These are phyloP conservation scores for Macropodus opercularis DNA, from an alignment of 2,797 vertebrate genomes.

Conservation along the genomic window DNA sequence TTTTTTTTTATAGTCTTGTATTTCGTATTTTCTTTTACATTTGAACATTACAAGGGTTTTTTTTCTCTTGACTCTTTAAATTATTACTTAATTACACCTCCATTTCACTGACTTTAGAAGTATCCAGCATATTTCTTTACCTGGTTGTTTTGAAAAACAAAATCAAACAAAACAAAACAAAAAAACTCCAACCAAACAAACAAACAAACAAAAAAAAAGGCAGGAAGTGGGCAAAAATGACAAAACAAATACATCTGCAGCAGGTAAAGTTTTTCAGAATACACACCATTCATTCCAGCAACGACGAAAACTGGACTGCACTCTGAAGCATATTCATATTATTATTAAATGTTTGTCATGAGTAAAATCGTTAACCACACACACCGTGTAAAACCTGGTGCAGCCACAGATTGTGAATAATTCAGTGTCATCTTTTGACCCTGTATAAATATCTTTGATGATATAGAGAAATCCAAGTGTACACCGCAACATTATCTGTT, in stretches of 20 bases:
- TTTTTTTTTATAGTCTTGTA: slow-evolving; percentile 80
- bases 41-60: slow-evolving; percentile 85
- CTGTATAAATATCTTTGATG: slow-evolving; percentile 84
- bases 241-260: slow-evolving; percentile 73
- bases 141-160: slow-evolving; percentile 91
- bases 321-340: slow-evolving; percentile 58
- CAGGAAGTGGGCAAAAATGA: slow-evolving; percentile 59
- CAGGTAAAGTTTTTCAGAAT: slow-evolving; percentile 70
- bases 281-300: slow-evolving; percentile 76
- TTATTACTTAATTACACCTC: slow-evolving; percentile 90
- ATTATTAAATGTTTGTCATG: slow-evolving; percentile 76
- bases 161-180: too few relatives aligned
- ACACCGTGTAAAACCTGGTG: slow-evolving; percentile 87
- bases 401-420: slow-evolving; percentile 82
- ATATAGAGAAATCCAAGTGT: slow-evolving; percentile 75
- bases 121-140: slow-evolving; percentile 93
- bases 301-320: slow-evolving; percentile 77
- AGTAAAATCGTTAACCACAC: slow-evolving; percentile 84
- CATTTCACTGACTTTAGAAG: slow-evolving; percentile 85
- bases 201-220: too few relatives aligned
- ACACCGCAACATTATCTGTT: slow-evolving; percentile 70
- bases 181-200: too few relatives aligned
- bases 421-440: slow-evolving; percentile 96
- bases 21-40: slow-evolving; percentile 83
- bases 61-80: slow-evolving; percentile 74